Conservation (phyloP, 2,797 vertebrate genomes). For the Sebastiscus albofasciatus region DNA sequence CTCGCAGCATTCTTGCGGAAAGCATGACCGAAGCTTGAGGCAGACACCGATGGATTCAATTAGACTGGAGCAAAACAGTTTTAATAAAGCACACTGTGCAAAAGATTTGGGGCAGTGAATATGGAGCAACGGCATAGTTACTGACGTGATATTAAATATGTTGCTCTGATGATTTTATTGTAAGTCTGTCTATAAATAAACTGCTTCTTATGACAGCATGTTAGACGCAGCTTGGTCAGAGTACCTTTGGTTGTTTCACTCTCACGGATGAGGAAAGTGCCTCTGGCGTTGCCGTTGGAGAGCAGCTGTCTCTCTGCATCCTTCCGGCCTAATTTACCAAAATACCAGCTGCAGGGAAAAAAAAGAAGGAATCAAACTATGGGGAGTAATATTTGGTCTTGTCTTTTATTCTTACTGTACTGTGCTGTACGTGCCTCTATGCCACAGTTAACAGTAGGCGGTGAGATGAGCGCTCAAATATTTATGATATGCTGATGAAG, state of each 20-base stretch:
- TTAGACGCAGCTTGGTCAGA: not conserved
- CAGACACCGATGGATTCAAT: not conserved
- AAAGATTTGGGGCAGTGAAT: constrained; percentile 14
- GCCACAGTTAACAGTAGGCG: constrained; percentile 7
- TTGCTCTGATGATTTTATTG: not conserved
- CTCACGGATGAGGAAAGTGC: constrained; percentile 98
- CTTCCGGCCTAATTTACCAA: constrained; percentile 98
- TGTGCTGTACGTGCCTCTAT: not conserved
- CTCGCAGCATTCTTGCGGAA: no score
- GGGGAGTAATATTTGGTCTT: not conserved
- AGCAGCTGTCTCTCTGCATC: constrained; percentile 98
- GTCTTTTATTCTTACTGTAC: not conserved
- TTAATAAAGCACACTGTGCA: not conserved
- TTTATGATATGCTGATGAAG: constrained; percentile 43
- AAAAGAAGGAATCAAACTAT: not conserved
- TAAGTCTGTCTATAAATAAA: constrained; percentile 1
- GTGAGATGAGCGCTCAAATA: constrained; percentile 33
- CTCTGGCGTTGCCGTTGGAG: constrained; percentile 96
- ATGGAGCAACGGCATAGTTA: not conserved
- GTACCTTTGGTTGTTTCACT: constrained; percentile 99
- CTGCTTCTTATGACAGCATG: not conserved
- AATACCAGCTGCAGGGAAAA: constrained; percentile 92
- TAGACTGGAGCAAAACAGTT: not conserved
- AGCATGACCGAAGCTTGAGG: not conserved
- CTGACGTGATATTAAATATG: not conserved